Conservation (phyloP, 2,113 vertebrate species). For the Lepus europaeus region DNA sequence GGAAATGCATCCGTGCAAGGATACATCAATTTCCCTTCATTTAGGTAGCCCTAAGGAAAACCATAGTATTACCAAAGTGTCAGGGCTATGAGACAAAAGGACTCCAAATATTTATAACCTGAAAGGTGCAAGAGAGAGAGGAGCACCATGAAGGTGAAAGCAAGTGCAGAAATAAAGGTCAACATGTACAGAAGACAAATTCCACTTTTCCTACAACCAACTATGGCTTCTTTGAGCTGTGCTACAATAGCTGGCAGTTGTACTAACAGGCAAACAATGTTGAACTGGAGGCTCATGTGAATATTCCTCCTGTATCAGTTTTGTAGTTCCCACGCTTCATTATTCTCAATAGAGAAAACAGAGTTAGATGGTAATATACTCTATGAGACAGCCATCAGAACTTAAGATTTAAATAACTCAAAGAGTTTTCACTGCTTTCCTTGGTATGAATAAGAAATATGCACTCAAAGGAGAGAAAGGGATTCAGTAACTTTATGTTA, state of each 20-base stretch:
- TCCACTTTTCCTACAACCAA: neutral
- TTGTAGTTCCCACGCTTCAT: conserved; percentile 46
- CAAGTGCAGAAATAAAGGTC: neutral
- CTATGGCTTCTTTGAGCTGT: neutral
- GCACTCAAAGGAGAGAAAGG: neutral
- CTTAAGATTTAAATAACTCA: conserved; percentile 53
- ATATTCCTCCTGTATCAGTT: conserved; percentile 29
- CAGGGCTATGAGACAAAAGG: neutral
- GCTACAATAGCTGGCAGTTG: conserved; percentile 20
- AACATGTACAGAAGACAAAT: neutral
- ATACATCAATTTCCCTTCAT: neutral
- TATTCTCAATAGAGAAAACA: conserved; percentile 62
- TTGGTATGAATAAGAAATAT: conserved; percentile 23
- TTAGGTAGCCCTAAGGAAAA: neutral
- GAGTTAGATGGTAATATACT: conserved; percentile 64
- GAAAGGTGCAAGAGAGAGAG: neutral
- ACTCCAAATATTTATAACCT: neutral
- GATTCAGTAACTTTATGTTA: conserved; percentile 21
- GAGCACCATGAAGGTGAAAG: neutral
- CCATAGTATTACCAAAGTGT: neutral
- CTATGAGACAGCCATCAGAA: conserved; percentile 47
- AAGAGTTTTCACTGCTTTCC: conserved; percentile 21
- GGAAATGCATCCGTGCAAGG: neutral
- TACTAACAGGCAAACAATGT: conserved; percentile 44
- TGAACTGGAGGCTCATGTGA: neutral